Evolutionary conservation across 1,140 invertebrate species (phyloP), one percentile per base, ranked within the genome.

Genomic region (Drosophila ficusphila): DNA sequence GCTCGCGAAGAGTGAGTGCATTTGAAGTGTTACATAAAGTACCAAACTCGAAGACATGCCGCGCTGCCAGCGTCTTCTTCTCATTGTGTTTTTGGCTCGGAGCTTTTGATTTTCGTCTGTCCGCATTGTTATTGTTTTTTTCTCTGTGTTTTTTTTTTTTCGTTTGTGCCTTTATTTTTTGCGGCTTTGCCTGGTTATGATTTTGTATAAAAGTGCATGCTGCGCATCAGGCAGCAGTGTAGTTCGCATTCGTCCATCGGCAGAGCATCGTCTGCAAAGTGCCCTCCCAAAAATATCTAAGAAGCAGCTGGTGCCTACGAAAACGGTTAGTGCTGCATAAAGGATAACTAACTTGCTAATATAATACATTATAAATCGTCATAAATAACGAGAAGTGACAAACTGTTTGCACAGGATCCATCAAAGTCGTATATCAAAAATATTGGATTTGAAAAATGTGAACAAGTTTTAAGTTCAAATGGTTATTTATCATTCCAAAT

Each of bases 201-300:
- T 67, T 79, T 77, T 75, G 77, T 90, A 90, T 90, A 90, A 90
- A 90, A 90, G 61, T 85, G 86, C 81, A 90, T 86, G 81, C 64
- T 44, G 47, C 64, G 60, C 64, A 69, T 62, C 67, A 67, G 36
- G 44, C 60, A 51, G 29, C 76, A 86, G 81, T 69, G 71, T 90
- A 90, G 86, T 90, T 90, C 79, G 75, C 75, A 90, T 82, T 82
- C 71, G 68, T 73, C 77, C 65, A 73, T 79, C 86, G 86, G 86
- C 67, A 57, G 69, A 82, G 76, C 83, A 88, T 70, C 64, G 82
- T 69, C 60, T 65, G 67, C 48, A 49, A 38, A 57, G 68, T 68
- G 53, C 34, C 71, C 36, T n/a, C 31, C 73, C 51, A 46, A 39
- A 52, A 36, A 44, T 25, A 58, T 46, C 47, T 42, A 44, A 51